phyloP scores from a whole-genome alignment of 2,797 vertebrate genomes.

The Scolopax rusticola region DNA sequence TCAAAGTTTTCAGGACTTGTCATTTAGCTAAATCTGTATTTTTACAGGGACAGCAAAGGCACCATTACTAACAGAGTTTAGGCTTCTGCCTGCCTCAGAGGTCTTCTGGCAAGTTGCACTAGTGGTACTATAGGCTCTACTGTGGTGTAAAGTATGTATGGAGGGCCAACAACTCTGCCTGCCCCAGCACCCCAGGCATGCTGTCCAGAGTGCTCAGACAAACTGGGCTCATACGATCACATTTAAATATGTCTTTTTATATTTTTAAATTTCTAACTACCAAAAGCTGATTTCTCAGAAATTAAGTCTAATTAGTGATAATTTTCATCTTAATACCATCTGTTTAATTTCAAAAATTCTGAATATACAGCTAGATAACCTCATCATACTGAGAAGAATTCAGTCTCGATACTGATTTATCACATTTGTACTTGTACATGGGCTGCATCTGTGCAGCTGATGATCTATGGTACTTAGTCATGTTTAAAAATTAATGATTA shows the following conservation, averaged over 20 bases:
- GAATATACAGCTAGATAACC: not conserved
- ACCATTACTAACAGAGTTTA: not conserved
- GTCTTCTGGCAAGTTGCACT: not conserved
- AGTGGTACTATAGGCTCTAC: not conserved
- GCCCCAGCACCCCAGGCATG: not conserved
- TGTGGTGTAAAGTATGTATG: not conserved
- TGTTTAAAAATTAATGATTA: constrained; percentile 3
- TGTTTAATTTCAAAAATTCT: not conserved
- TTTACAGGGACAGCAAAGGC: not conserved
- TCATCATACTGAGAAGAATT: not conserved
- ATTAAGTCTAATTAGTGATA: not conserved
- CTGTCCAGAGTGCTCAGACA: not conserved
- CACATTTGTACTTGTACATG: not conserved
- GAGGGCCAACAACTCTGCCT: not conserved
- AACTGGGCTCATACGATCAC: not conserved
- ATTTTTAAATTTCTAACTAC: not conserved
- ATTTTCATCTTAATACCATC: not conserved
- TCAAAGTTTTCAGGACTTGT: not conserved
- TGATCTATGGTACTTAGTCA: not conserved
- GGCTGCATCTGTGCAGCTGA: not conserved
- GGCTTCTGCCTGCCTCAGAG: not conserved
- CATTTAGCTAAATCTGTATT: not conserved
- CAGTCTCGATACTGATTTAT: not conserved
- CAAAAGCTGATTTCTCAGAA: not conserved
- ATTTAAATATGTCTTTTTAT: not conserved